Percentiles rank a stretch among this genome's conserved stretches.
phyloP scores from a whole-genome alignment of 2,888 invertebrate genomes.

The Mystacides longicornis region DNA sequence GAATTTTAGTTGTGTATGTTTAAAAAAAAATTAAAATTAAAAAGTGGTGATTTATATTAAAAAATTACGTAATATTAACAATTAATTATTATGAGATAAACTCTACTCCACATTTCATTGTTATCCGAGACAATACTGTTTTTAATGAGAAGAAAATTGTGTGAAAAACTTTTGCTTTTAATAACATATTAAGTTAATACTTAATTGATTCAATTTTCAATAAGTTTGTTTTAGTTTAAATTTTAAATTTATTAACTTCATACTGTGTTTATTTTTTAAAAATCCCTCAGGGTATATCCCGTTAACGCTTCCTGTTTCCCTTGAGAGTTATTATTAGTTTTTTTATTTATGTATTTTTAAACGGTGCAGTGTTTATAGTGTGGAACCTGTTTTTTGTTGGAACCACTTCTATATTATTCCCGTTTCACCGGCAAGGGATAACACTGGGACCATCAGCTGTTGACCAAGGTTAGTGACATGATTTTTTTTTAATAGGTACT shows the following conservation, averaged over 20 bases:
- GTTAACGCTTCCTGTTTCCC: not conserved
- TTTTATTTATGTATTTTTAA: not conserved
- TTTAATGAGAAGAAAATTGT: constrained; percentile 11
- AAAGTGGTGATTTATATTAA: no score
- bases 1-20: no score
- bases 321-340: not conserved
- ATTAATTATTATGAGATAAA: constrained; percentile 20
- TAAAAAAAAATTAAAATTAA: no score
- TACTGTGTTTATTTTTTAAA: no score
- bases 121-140: constrained; percentile 21
- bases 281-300: not conserved
- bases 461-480: not conserved
- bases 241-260: no score
- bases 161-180: constrained; percentile 26
- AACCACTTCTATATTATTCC: not conserved
- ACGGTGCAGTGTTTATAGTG: not conserved
- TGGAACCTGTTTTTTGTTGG: not conserved
- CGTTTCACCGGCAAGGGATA: not conserved
- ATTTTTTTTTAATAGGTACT: not conserved
- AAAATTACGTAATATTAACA: constrained; percentile 1
- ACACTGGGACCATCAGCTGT: not conserved
- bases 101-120: constrained; percentile 19
- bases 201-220: no score
- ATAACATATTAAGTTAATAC: no score
- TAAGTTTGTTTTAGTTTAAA: no score